Percentiles rank a stretch among this genome's conserved stretches.
Conservation (phyloP, 2,888 invertebrate species). For the Arge pagana region DNA sequence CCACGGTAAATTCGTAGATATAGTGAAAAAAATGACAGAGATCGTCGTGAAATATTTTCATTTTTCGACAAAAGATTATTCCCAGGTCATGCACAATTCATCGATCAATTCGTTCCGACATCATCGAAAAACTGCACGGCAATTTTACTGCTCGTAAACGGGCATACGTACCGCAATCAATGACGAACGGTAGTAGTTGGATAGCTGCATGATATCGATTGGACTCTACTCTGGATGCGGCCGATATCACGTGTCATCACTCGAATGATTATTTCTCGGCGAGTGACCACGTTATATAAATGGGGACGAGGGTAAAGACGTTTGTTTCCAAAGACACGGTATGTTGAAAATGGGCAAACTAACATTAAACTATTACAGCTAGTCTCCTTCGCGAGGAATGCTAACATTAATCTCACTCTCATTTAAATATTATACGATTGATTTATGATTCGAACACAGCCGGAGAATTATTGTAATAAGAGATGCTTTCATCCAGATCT, state of each 20-base stretch:
- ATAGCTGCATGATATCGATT: conserved; percentile 25
- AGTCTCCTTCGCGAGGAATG: conserved; percentile 34
- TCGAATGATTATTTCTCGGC: conserved; percentile 37
- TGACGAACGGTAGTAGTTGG: conserved; percentile 16
- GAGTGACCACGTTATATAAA: background rate
- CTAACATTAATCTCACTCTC: conserved; percentile 44
- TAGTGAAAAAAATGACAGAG: too few relatives aligned
- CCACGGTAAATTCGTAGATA: background rate
- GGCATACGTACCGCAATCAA: conserved; percentile 24
- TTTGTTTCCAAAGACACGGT: conserved; percentile 23
- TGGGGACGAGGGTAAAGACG: too few relatives aligned
- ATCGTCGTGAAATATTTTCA: too few relatives aligned
- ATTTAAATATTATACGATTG: conserved; percentile 36
- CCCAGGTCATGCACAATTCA: too few relatives aligned
- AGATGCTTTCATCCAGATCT: too few relatives aligned
- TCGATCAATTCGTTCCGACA: too few relatives aligned
- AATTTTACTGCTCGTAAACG: too few relatives aligned
- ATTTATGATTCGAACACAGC: conserved; percentile 17
- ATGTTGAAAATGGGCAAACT: conserved; percentile 24
- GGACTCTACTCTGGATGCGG: too few relatives aligned
- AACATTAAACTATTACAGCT: conserved; percentile 28
- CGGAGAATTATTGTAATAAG: background rate
- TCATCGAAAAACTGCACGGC: too few relatives aligned
- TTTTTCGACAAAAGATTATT: too few relatives aligned
- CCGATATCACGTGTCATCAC: conserved; percentile 27